Conservation (phyloP, 2,113 vertebrate genomes). For the Ageneiosus marmoratus region DNA sequence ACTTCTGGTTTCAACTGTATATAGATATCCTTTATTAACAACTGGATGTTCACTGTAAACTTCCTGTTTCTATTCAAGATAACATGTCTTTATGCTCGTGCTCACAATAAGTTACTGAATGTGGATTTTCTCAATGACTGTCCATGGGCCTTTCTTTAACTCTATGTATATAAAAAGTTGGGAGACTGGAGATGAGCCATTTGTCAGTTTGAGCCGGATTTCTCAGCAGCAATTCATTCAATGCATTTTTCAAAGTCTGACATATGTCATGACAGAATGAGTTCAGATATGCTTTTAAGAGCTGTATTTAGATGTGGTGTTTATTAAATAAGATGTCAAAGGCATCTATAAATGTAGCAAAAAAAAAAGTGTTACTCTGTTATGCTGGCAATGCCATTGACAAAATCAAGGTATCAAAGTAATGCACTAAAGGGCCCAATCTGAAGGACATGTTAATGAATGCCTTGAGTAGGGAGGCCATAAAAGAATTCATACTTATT, state of each 20-base stretch:
- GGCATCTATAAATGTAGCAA: not conserved
- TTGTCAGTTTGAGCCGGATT: constrained; percentile 14
- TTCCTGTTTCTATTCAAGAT: not conserved
- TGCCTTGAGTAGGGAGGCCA: not conserved
- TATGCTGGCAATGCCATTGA: not conserved
- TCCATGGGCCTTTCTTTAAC: not conserved
- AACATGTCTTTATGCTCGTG: constrained; percentile 12
- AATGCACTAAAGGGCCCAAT: not conserved
- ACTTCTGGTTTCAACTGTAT: no score
- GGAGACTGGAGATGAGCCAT: constrained; percentile 21
- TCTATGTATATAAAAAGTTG: not conserved
- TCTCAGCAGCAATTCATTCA: not conserved
- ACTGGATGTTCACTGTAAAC: constrained; percentile 1
- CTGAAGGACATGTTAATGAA: not conserved
- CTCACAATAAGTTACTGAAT: constrained; percentile 9
- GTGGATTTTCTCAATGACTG: constrained; percentile 6
- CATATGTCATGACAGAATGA: not conserved
- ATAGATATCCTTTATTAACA: not conserved
- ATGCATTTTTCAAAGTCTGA: constrained; percentile 3
- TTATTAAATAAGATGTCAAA: not conserved
- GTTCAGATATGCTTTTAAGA: not conserved
- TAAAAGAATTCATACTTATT: not conserved
- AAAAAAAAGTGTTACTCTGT: not conserved
- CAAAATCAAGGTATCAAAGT: not conserved
- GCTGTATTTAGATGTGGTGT: not conserved